Percentiles rank a stretch among this genome's conserved stretches.
phyloP scores from a whole-genome alignment of 2,113 vertebrate genomes.

The Indicator maculatus region DNA sequence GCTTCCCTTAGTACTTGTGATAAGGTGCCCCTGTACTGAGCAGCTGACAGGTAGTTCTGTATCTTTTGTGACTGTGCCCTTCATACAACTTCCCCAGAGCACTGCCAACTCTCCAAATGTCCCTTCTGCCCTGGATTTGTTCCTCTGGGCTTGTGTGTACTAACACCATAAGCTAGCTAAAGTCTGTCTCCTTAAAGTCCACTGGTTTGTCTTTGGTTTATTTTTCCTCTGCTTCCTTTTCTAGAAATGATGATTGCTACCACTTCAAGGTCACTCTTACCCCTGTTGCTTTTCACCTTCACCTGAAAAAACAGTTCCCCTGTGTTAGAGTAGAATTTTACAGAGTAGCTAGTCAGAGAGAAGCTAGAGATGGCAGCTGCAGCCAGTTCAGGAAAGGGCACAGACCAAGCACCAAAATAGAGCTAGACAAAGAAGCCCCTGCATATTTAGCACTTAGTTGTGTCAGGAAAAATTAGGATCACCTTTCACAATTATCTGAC shows the following conservation, averaged over 20 bases:
- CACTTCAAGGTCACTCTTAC: neutral
- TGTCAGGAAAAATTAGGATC: conserved; percentile 15
- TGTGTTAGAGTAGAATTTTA: neutral
- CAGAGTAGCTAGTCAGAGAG: neutral
- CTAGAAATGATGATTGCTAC: neutral
- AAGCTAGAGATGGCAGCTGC: neutral
- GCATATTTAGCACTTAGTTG: neutral
- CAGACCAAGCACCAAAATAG: neutral
- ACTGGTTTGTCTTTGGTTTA: neutral
- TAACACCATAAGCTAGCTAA: neutral
- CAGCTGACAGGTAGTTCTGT: neutral
- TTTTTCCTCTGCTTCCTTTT: neutral
- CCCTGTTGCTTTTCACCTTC: neutral
- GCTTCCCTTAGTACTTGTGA: neutral
- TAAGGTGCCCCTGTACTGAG: neutral
- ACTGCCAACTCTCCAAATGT: neutral
- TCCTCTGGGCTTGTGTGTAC: neutral
- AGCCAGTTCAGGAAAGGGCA: neutral
- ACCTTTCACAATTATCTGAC: neutral
- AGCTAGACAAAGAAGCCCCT: neutral
- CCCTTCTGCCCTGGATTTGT: neutral
- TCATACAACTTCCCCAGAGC: neutral
- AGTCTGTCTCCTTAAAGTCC: neutral
- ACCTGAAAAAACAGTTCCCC: neutral
- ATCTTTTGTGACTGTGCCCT: neutral